Evolutionary conservation across 2,797 vertebrate species (phyloP), one percentile per base, ranked within the genome.

Genomic region (Karalla daura): DNA sequence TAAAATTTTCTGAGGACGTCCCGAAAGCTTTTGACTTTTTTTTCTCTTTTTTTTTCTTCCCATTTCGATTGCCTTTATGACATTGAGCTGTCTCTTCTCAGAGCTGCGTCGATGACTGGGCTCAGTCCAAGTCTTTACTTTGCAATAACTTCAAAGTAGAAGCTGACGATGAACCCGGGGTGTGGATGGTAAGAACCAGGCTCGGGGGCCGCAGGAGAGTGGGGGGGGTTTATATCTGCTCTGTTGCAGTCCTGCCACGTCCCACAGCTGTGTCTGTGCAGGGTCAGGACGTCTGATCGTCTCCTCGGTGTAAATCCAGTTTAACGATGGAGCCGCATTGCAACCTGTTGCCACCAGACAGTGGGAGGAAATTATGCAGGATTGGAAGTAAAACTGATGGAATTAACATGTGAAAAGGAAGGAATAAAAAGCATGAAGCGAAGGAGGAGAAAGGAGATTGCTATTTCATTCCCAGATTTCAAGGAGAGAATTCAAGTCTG

Each of bases 141-240:
- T 56, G 39, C 73, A 81, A 83, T 74, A 76, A 64, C 53, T 68
- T 66, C 47, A 46, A 50, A 59, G 61, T 17, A n/a, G 54, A 52
- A 33, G 44, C 33, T 54, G 51, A 61, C 70, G 36, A 24, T 3
- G 7, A 60, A 51, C 62, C 21, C 0, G 7, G 50, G 37, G 35
- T 70, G 55, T 44, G n/a, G 20, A 30, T 1, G 17, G 7, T 11
- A 18, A 65, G n/a, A 52, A 70, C 32, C 8, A 3, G 28, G 49
- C 71, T 41, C 51, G 8, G 30, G 35, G 61, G 54, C 62, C 8
- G 4, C 12, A 37, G 3, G 5, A 25, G 21, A 68, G 61, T 71
- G 10, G 41, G 61, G 36, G 11, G 60, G 62, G 71, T 79, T 79
- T 61, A 41, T 50, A 23, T 60, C 46, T 3, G 33, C 30, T 41